Base-by-base conservation (phyloP, 2,113 vertebrate genomes). In the Eurypyga helias region DNA sequence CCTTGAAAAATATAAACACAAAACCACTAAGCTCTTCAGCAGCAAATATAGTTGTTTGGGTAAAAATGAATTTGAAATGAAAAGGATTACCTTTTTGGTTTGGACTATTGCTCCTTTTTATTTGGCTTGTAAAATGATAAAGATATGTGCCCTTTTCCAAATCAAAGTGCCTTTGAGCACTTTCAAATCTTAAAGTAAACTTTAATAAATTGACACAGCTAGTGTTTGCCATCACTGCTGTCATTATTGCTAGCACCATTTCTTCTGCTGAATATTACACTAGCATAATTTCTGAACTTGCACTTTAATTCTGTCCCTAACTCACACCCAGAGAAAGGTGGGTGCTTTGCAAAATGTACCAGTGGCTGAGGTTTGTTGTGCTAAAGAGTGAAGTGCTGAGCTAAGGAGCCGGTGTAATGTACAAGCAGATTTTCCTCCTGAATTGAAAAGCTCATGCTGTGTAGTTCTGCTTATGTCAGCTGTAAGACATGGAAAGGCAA, bases 401-500 rank as follows among this genome's bases (percentile, higher is more conserved):
- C 76, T 95, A 66, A 92, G 87, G 75, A 90, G 66, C 55, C 54
- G 46, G 29, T 29, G 34, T 48, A 81, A 93, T 0, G 0, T 83
- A 77, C 29, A 83, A 95, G 60, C 85, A 93, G 78, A 90, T 86
- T 95, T 94, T 93, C 78, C 49, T 67, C 79, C 72, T 87, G 67
- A 80, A 52, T 48, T 70, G 67, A 79, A 89, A 75, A 92, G 60
- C 76, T 95, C 38, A 10, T 43, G 51, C 62, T 83, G 43, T 62
- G 46, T 96, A 71, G 66, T 96, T 91, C 83, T 70, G 85, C 76
- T 88, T 90, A 51, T 71, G 52, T 86, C 85, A 94, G 84, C 83
- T 86, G 46, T 90, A 87, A 58, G 6, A 1, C 26, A 78, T 5
- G n/a, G 66, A 85, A 92, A 92, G 33, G 79, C 71, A 83, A 92